Evolutionary conservation across 53 echinoderm and acorn worm species (phyloP), one percentile per base, ranked within the genome.

Genomic region (Temnopleurus reevesii): DNA sequence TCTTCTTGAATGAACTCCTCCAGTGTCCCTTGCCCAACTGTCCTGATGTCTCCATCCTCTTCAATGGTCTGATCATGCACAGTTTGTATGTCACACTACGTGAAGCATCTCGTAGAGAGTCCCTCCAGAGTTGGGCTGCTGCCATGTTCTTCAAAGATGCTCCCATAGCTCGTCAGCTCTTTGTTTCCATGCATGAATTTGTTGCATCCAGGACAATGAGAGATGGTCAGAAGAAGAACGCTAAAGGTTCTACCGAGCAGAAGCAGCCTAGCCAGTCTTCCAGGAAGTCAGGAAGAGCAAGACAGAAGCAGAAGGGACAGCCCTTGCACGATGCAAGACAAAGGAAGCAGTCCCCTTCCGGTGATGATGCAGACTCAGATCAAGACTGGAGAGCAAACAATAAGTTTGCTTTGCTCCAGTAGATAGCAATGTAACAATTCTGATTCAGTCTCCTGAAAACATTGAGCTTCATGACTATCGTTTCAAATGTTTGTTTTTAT

Each of bases 11-110:
- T 59, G 85, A 84, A 6, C 64, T 92, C 13, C 94, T 97, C 4
- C 90, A 87, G 13, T 15, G 53, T 12, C 94, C 94, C 10, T 89
- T 90, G 55, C 91, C 85, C 0, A 31, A 45, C 30, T 60, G 77
- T 10, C 90, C 85, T 53, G 94, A 95, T 61, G 60, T 92, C 60
- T 79, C 93, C 4, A 58, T 94, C 43, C 61, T 95, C 66, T 97
- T 91, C 91, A 92, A 90, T 81, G 97, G 97, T 35, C 88, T 91
- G 9, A 60, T 92, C 25, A 71, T 93, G 34, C 96, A 96, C 83
- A 92, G 91, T 38, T 15, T 96, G 59, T 92, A 91, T 76, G 25
- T 34, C 19, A 43, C 66, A 26, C 83, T 96, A 17, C 81, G 53
- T 1, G 83, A 77, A 4, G 51, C 54, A 30, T 51, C 65, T 10